These are phyloP conservation scores for Leucopsar rothschildi DNA, from an alignment of 2,113 vertebrate genomes.

Conservation along the genomic window DNA sequence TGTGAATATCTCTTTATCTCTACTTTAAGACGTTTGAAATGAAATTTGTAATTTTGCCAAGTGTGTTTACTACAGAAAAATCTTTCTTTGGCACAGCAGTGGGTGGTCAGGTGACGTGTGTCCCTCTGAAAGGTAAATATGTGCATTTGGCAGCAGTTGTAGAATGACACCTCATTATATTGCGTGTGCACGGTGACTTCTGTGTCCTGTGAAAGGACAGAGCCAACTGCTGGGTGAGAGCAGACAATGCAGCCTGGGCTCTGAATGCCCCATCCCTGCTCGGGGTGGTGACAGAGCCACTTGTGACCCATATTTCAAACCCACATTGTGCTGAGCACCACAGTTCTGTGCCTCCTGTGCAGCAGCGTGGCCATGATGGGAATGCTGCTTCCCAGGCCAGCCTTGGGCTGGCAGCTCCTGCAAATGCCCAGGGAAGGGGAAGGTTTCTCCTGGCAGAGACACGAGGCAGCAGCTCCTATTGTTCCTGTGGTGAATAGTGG, in stretches of 20 bases:
- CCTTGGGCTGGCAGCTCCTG: not conserved
- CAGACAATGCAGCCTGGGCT: not conserved
- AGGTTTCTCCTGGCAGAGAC: not conserved
- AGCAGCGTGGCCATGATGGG: not conserved
- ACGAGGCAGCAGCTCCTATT: not conserved
- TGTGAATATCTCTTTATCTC: not conserved
- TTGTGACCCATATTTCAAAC: conserved; percentile 59
- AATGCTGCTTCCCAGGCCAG: not conserved
- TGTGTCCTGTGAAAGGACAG: not conserved
- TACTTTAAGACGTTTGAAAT: not conserved
- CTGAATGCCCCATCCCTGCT: not conserved
- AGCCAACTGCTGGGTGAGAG: not conserved
- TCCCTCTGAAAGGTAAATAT: not conserved
- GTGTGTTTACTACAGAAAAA: not conserved
- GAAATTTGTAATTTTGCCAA: not conserved
- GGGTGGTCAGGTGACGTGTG: not conserved
- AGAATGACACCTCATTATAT: not conserved
- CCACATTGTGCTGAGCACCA: not conserved
- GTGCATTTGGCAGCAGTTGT: not conserved
- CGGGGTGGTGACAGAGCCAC: not conserved
- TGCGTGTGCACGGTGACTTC: not conserved
- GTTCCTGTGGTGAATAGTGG: not conserved
- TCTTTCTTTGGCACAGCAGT: not conserved
- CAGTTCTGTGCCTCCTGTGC: not conserved
- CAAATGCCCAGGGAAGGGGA: not conserved